Percentiles rank a stretch among this genome's conserved stretches.
These are phyloP conservation scores for Orthosia cruda DNA, from an alignment of 2,888 invertebrate species.

Conservation along the genomic window DNA sequence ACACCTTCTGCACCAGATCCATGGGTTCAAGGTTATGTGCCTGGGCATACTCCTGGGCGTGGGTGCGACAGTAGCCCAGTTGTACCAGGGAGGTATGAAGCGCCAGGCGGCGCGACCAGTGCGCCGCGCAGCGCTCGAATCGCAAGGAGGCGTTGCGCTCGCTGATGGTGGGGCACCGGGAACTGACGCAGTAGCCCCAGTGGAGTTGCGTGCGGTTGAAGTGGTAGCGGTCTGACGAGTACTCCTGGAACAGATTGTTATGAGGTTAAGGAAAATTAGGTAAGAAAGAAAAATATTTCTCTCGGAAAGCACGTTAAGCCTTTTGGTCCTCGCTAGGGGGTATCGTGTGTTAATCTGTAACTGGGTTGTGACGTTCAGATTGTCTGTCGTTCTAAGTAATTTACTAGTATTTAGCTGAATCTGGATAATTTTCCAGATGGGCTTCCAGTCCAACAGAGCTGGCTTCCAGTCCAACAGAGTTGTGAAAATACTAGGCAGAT, in stretches of 20 bases:
- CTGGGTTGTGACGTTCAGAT: too few relatives aligned
- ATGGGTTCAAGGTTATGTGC: slow-evolving; percentile 60
- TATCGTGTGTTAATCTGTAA: too few relatives aligned
- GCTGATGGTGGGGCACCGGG: slow-evolving; percentile 75
- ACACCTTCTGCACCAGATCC: slow-evolving; percentile 69
- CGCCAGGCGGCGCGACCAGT: slow-evolving; percentile 70
- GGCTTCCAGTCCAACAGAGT: too few relatives aligned
- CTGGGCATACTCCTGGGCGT: slow-evolving; percentile 69
- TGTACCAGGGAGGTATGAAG: slow-evolving; percentile 68
- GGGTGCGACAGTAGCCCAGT: slow-evolving; percentile 77
- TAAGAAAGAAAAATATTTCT: neutral
- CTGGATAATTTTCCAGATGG: too few relatives aligned
- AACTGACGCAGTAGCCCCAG: slow-evolving; percentile 84
- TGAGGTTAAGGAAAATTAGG: too few relatives aligned
- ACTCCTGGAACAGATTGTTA: slow-evolving; percentile 72
- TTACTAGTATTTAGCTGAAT: neutral
- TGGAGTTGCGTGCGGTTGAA: slow-evolving; percentile 83
- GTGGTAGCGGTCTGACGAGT: slow-evolving; percentile 75
- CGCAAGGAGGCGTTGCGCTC: slow-evolving; percentile 73
- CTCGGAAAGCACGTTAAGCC: neutral
- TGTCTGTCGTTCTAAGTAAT: neutral
- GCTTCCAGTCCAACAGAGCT: too few relatives aligned
- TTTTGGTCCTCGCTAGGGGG: neutral
- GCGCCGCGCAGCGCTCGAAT: slow-evolving; percentile 79
- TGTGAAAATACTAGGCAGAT: too few relatives aligned